phyloP scores from a whole-genome alignment of 2,113 vertebrate genomes.

The Motacilla tschutschensis region DNA sequence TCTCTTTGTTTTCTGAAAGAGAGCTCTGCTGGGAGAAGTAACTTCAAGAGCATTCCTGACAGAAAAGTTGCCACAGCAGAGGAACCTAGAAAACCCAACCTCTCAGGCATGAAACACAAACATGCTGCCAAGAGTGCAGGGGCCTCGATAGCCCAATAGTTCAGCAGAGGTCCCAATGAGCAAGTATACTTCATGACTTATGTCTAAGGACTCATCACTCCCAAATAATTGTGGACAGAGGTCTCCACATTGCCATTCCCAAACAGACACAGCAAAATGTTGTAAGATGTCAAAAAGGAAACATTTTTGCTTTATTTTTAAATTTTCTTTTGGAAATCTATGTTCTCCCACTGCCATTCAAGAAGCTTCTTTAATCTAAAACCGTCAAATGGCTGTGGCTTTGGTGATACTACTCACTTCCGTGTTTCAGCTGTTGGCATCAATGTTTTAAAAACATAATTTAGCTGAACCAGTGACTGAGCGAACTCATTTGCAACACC shows the following conservation, averaged over 20 bases:
- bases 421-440: neutral
- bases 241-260: neutral
- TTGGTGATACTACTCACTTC: neutral
- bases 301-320: neutral
- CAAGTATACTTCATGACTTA: neutral
- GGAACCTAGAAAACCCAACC: neutral
- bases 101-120: neutral
- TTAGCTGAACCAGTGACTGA: neutral
- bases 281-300: neutral
- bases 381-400: neutral
- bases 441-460: neutral
- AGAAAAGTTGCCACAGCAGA: neutral
- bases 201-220: neutral
- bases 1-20: neutral
- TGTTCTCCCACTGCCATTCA: neutral
- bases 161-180: neutral
- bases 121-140: rapidly evolving
- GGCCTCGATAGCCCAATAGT: rapidly evolving
- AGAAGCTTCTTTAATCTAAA: neutral
- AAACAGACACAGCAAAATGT: neutral
- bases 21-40: neutral
- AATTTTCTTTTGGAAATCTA: neutral
- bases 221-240: neutral
- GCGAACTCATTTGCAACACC: neutral
- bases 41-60: neutral